Conservation (phyloP, 2,888 invertebrate species). For the Dyspetes luteomarginatus region DNA sequence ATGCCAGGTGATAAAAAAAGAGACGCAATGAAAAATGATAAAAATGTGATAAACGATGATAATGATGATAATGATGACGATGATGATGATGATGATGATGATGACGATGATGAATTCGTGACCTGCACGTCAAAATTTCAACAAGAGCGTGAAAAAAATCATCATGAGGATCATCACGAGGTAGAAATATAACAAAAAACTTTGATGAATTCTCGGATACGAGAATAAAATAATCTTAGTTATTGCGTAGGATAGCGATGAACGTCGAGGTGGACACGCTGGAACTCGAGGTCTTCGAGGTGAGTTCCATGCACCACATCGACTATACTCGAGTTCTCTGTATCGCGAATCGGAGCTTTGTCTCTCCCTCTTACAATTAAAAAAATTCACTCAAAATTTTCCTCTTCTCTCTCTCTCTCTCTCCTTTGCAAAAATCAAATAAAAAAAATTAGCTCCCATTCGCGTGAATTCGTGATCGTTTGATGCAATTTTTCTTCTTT, state of each 20-base stretch:
- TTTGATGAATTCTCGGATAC: conserved; percentile 74
- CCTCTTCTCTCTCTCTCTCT: not conserved
- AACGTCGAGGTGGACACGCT: conserved; percentile 81
- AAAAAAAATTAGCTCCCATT: conserved; percentile 35
- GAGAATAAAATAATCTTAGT: conserved; percentile 70
- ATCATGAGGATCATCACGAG: conserved; percentile 76
- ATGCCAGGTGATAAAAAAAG: conserved; percentile 41
- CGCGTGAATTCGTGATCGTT: conserved; percentile 35
- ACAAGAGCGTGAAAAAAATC: conserved; percentile 70
- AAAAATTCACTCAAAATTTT: not conserved
- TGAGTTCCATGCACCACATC: conserved; percentile 73
- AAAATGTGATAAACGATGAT: not conserved
- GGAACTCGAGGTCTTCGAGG: conserved; percentile 83
- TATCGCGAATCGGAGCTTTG: conserved; percentile 22
- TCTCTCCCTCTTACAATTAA: not conserved
- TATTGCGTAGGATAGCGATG: conserved; percentile 77
- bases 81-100: conserved; percentile 22
- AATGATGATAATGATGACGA: not conserved
- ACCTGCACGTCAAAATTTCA: conserved; percentile 66
- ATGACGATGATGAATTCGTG: conserved; percentile 45
- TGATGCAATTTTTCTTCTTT: conserved; percentile 48
- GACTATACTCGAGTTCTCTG: conserved; percentile 29
- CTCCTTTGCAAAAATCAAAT: not conserved
- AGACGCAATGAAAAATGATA: conserved; percentile 39
- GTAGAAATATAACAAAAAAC: no score